Conservation (phyloP, 2,888 invertebrate species). For the Dione vanillae region DNA sequence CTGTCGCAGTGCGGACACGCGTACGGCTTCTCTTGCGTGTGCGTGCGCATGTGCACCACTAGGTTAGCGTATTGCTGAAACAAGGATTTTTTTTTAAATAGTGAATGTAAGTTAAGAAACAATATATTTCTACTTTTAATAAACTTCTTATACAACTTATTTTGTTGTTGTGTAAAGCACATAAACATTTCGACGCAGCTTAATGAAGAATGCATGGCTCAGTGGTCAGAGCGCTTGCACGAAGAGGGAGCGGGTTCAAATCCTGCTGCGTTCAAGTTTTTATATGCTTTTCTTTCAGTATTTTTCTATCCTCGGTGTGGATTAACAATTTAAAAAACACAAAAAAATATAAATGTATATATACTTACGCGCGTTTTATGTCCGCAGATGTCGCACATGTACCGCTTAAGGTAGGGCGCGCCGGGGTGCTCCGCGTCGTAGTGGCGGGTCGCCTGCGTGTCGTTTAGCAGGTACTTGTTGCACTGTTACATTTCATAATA, state of each 20-base stretch:
- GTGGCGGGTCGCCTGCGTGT: slow-evolving; percentile 72
- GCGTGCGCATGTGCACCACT: slow-evolving; percentile 77
- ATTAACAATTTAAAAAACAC: too few species aligned
- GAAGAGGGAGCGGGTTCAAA: too few species aligned
- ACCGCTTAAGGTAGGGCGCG: slow-evolving; percentile 72
- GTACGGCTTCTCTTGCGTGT: slow-evolving; percentile 78
- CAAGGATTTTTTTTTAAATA: not conserved
- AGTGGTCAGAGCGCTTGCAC: too few species aligned
- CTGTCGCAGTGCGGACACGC: slow-evolving; percentile 76
- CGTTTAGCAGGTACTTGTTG: slow-evolving; percentile 64
- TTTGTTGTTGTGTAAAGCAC: too few species aligned
- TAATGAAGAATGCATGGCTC: too few species aligned
- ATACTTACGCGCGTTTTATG: slow-evolving; percentile 70
- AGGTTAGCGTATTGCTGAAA: slow-evolving; percentile 78
- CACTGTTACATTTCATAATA: slow-evolving; percentile 62
- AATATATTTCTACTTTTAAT: too few species aligned
- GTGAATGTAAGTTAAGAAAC: not conserved
- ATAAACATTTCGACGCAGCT: too few species aligned
- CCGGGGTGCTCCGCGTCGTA: slow-evolving; percentile 77
- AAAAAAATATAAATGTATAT: too few species aligned
- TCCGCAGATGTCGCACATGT: slow-evolving; percentile 80
- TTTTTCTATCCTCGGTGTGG: too few species aligned
- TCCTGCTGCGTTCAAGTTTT: too few species aligned
- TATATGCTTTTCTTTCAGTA: too few species aligned
- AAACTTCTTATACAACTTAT: too few species aligned